A percentile compares a stretch with the other conserved stretches of the same genome.
phyloP scores from a whole-genome alignment of 2,797 vertebrate species.

The Enteromius viviparus region DNA sequence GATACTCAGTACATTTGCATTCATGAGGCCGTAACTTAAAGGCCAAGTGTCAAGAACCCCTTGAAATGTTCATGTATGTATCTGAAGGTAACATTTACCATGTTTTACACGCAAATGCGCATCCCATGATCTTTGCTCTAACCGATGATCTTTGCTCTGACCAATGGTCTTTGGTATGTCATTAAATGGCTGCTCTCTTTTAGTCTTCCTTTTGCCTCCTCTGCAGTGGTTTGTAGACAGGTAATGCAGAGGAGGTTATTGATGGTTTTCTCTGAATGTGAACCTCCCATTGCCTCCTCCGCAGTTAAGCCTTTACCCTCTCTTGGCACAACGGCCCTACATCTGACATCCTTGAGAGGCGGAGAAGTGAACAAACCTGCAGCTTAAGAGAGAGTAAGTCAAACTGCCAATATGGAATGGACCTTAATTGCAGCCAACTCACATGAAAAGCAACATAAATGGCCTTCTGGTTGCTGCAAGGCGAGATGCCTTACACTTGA shows the following conservation, averaged over 20 bases:
- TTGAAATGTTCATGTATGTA: not conserved
- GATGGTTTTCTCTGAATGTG: conserved; percentile 70
- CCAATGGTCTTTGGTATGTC: not conserved
- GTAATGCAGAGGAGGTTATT: conserved; percentile 68
- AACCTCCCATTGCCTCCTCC: conserved; percentile 63
- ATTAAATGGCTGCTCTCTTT: conserved; percentile 28
- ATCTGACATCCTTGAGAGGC: conserved; percentile 72
- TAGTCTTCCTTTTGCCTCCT: conserved; percentile 10
- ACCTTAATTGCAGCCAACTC: conserved; percentile 74
- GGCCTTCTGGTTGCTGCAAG: conserved; percentile 65
- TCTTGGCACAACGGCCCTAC: conserved; percentile 66
- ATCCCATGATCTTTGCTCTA: not conserved
- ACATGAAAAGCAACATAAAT: conserved; percentile 79
- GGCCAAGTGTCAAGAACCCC: not conserved
- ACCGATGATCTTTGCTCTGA: conserved; percentile 12
- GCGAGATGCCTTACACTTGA: conserved; percentile 65
- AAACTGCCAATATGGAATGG: conserved; percentile 67
- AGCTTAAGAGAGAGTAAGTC: conserved; percentile 79
- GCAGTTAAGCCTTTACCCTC: conserved; percentile 34
- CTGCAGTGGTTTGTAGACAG: conserved; percentile 52
- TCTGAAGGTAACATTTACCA: not conserved
- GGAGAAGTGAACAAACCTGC: conserved; percentile 72
- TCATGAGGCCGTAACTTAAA: not conserved
- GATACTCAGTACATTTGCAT: not conserved
- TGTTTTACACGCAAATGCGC: not conserved